Percentiles rank a stretch among this genome's conserved stretches.
These are phyloP conservation scores for Engystomops pustulosus DNA, from an alignment of 2,113 vertebrate genomes.

Conservation along the genomic window DNA sequence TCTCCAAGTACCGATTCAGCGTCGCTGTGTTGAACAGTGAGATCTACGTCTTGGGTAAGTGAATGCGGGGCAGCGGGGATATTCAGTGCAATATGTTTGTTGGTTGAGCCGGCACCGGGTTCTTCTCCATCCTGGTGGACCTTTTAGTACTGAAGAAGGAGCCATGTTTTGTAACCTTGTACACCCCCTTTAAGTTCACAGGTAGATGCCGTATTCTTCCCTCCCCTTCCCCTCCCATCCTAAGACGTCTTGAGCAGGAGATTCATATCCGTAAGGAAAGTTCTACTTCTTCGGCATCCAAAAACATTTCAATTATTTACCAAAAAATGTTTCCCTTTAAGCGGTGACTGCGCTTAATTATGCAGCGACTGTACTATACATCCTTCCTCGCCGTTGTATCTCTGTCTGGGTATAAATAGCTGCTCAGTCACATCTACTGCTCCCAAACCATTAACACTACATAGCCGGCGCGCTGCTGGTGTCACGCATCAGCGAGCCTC, in stretches of 20 bases:
- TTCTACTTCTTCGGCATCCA: background rate
- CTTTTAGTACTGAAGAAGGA: too few relatives aligned
- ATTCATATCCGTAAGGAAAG: background rate
- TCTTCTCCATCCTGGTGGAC: too few relatives aligned
- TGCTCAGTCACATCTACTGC: slow-evolving; percentile 7
- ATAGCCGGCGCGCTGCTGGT: background rate
- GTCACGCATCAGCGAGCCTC: slow-evolving; percentile 30
- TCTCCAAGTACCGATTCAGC: slow-evolving; percentile 93
- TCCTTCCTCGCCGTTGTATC: background rate
- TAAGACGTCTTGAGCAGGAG: background rate
- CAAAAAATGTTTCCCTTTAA: background rate
- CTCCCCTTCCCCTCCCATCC: background rate
- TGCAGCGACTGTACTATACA: background rate
- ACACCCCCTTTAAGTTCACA: background rate
- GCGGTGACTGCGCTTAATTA: background rate
- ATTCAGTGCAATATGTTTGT: background rate
- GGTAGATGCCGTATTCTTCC: background rate
- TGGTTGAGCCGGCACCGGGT: too few relatives aligned
- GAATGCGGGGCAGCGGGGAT: background rate
- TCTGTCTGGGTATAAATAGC: slow-evolving; percentile 29
- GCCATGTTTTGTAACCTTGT: background rate
- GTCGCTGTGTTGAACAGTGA: slow-evolving; percentile 84
- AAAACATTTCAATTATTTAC: slow-evolving; percentile 5
- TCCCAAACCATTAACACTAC: slow-evolving; percentile 15
- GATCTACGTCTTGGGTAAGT: slow-evolving; percentile 93